These are phyloP conservation scores for Sceloporus undulatus DNA, from an alignment of 2,113 vertebrate genomes.

Conservation along the genomic window DNA sequence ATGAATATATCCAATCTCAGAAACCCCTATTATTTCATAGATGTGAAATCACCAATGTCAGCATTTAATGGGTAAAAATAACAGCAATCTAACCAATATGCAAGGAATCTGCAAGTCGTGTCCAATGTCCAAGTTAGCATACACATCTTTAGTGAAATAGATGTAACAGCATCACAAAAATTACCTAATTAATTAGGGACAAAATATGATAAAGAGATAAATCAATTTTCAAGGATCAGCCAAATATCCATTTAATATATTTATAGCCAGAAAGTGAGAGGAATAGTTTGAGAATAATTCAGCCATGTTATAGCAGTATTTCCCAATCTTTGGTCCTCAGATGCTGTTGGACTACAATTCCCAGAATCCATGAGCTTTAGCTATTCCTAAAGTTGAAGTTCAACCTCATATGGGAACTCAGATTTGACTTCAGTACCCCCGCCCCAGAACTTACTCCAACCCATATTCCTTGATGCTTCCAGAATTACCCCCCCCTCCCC, in stretches of 20 bases:
- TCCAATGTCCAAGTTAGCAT: background rate
- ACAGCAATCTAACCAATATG: background rate
- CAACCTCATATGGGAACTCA: too few species aligned
- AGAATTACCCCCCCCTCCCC: too few species aligned
- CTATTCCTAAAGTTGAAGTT: too few species aligned
- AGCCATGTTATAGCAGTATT: constrained; percentile 23
- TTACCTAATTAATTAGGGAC: background rate
- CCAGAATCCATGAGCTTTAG: too few species aligned
- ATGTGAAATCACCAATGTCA: background rate
- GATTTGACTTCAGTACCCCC: too few species aligned
- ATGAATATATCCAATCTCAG: background rate
- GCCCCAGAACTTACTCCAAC: too few species aligned
- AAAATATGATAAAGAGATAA: background rate
- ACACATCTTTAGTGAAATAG: background rate
- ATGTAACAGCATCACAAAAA: background rate
- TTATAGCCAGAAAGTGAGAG: background rate
- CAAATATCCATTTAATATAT: background rate
- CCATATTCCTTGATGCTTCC: too few species aligned
- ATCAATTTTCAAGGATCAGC: background rate
- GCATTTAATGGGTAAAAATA: background rate
- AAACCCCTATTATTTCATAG: background rate
- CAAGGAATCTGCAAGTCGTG: rapidly evolving
- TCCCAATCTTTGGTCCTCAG: too few species aligned
- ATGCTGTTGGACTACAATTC: too few species aligned
- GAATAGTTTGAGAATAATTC: background rate